phyloP scores from a whole-genome alignment of 2,888 invertebrate genomes.

The Macrosiphum euphorbiae region DNA sequence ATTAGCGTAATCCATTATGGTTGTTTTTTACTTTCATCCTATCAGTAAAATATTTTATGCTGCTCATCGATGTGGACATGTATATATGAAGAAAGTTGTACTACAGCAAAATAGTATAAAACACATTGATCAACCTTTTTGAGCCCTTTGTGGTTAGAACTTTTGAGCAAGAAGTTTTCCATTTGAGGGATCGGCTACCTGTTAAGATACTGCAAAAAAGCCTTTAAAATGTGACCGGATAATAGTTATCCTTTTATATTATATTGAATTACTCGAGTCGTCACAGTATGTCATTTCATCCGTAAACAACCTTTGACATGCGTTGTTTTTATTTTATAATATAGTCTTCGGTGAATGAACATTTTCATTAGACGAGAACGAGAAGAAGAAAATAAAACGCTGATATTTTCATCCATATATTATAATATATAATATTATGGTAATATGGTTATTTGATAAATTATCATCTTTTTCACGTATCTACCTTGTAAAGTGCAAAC shows the following conservation, averaged over 20 bases:
- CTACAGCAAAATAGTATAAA: slow-evolving; percentile 1
- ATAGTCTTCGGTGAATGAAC: background rate
- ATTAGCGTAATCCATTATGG: background rate
- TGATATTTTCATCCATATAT: background rate
- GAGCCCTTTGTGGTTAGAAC: slow-evolving; percentile 18
- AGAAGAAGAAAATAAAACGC: background rate
- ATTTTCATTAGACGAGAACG: background rate
- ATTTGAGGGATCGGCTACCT: background rate
- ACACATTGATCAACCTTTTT: slow-evolving; percentile 40
- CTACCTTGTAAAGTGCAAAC: no score
- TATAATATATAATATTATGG: background rate
- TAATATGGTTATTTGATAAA: background rate
- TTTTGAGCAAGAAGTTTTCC: slow-evolving; percentile 32
- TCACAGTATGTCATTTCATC: slow-evolving; percentile 8
- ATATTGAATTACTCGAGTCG: slow-evolving; percentile 36
- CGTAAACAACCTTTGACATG: background rate
- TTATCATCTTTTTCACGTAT: background rate
- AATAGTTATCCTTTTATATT: slow-evolving; percentile 34
- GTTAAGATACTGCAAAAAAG: slow-evolving; percentile 18
- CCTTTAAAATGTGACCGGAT: background rate
- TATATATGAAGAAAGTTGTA: background rate
- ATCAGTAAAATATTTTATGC: background rate
- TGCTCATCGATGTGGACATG: background rate
- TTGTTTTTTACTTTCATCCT: background rate
- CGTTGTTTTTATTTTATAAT: background rate